Evolutionary conservation across 2,797 vertebrate species (phyloP), one percentile per base, ranked within the genome.

Genomic region (Lepidocolaptes lacrymiger): DNA sequence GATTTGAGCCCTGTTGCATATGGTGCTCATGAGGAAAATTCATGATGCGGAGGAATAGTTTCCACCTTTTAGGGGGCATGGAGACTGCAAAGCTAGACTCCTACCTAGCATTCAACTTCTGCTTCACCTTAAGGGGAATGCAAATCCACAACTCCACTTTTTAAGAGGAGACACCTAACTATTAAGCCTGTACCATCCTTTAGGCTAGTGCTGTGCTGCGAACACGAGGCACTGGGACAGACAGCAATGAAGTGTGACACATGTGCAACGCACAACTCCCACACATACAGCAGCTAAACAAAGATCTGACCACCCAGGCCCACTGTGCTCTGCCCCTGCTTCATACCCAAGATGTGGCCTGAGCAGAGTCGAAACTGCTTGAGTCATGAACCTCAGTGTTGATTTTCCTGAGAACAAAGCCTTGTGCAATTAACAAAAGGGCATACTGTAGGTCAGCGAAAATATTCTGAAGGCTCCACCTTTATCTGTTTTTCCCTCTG

Each of bases 141-240:
- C 7, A 79, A 76, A 89, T 61, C 34, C 46, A 39, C 39, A 72
- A 12, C 6, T 7, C 16, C 19, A 18, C 46, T 69, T 79, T 17
- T 85, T 19, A 73, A 19, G 9, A 68, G 20, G 23, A 48, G 12
- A 67, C 14, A 36, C 28, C 36, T 44, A 68, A 52, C 32, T 46
- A 28, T 32, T 34, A 21, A 62, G 63, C 21, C 26, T 20, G 23
- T 58, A 44, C 30, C 30, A 39, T 62, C 18, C 51, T 69, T 82
- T 41, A 62, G 43, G 34, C 9, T 52, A 32, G 7, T 3, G 4
- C 51, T 41, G 28, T 64, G 58, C 75, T 91, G 30, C 20, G 19
- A 56, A 52, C 32, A 21, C 30, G 26, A 61, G 46, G 28, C 21
- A 37, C 0, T 0, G 0, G 55, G 63, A 46, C 30, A 58, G 19